Evolutionary conservation across 2,113 vertebrate species (phyloP), one percentile per base, ranked within the genome.

Genomic region (Gymnobelideus leadbeateri): DNA sequence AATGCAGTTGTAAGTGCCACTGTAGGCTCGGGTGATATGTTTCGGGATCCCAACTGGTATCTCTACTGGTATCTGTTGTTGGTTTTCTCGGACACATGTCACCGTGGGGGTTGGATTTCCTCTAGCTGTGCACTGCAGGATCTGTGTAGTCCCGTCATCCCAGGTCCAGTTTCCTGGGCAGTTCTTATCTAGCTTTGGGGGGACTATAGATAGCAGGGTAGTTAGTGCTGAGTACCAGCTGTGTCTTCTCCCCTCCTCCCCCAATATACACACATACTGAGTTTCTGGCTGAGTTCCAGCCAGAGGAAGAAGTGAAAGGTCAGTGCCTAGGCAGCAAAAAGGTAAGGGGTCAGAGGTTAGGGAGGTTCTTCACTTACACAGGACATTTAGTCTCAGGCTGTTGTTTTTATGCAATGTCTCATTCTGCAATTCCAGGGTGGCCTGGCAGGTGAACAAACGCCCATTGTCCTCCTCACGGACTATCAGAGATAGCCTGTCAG

Each of bases 31-130:
- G 0, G 0, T 95, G 92, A 98, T 77, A 0, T 0, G 28, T 16
- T 0, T 31, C 9, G n/a, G 53, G 4, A 50, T 19, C 47, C 98
- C 96, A 0, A 49, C 47, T 49, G 47, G 47, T 7, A 97, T 91
- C 0, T 0, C 96, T 0, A 49, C 47, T 49, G 47, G 47, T 7
- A 97, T 91, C 0, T 0, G 51, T 51, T n/a, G 3, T 12, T 97
- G 93, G 0, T 26, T 31, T n/a, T 93, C 91, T 47, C 90, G 96
- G 26, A 0, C 51, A 96, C 98, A 98, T 0, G 5, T 46, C n/a
- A 98, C 43, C 0, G 31, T 6, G 3, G 98, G 98, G 1, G 0
- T 0, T 0, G 98, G 98, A 68, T 98, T 98, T 23, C 98, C 98
- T 77, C 12, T 1, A 5, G 98, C 94, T 24, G 90, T 84, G 52